These are phyloP conservation scores for Agriopis leucophaearia DNA, from an alignment of 2,888 invertebrate species.

Conservation along the genomic window DNA sequence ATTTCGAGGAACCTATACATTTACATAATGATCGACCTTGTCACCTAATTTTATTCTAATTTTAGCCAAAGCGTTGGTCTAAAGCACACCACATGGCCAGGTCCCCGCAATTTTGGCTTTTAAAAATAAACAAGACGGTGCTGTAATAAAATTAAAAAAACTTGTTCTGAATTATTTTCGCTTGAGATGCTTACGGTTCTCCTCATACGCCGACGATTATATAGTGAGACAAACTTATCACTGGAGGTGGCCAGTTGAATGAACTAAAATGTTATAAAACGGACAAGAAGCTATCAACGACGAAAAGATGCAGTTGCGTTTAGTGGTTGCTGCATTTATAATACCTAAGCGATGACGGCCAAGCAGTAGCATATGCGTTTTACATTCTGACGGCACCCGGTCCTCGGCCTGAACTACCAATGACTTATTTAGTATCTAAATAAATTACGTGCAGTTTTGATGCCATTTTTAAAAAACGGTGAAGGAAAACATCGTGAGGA, in stretches of 20 bases:
- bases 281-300: too few relatives aligned
- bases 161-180: slow-evolving; percentile 3
- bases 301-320: too few relatives aligned
- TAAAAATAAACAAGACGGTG: slow-evolving; percentile 8
- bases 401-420: too few relatives aligned
- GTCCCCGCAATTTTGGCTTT: slow-evolving; percentile 4
- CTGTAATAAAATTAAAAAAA: neutral
- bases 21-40: slow-evolving; percentile 12
- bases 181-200: neutral
- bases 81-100: slow-evolving; percentile 8
- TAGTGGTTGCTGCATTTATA: too few relatives aligned
- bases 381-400: too few relatives aligned
- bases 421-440: too few relatives aligned
- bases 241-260: neutral
- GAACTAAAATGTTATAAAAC: neutral
- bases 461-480: too few relatives aligned
- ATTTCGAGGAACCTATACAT: neutral
- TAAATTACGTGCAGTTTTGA: too few relatives aligned
- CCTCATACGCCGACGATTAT: neutral
- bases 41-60: slow-evolving; percentile 12
- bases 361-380: too few relatives aligned
- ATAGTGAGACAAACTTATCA: neutral
- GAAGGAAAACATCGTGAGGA: too few relatives aligned
- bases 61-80: slow-evolving; percentile 18
- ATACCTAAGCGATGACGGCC: too few relatives aligned